Percentiles rank a stretch among this genome's conserved stretches.
These are phyloP conservation scores for Ciconia boyciana DNA, from an alignment of 2,113 vertebrate species.

Conservation along the genomic window DNA sequence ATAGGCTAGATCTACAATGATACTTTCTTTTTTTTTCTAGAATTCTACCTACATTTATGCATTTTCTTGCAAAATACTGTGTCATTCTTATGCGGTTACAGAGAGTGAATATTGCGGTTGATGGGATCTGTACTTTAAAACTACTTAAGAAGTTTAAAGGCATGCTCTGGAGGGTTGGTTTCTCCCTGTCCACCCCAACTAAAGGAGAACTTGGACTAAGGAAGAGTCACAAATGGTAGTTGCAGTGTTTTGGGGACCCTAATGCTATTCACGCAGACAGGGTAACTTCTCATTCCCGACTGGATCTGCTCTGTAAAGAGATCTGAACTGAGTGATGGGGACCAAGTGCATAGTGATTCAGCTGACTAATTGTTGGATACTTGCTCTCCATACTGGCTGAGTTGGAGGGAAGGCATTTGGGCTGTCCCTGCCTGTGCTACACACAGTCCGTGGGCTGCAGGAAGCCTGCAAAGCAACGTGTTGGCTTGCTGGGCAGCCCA, in stretches of 20 bases:
- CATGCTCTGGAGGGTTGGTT: not conserved
- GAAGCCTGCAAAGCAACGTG: not conserved
- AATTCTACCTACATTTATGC: not conserved
- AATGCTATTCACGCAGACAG: not conserved
- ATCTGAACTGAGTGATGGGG: not conserved
- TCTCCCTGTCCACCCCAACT: not conserved
- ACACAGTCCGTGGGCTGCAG: not conserved
- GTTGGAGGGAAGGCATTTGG: not conserved
- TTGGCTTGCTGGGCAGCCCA: not conserved
- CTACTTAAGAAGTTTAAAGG: not conserved
- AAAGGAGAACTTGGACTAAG: not conserved
- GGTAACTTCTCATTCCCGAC: not conserved
- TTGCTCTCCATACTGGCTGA: not conserved
- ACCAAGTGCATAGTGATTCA: not conserved
- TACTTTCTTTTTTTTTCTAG: not conserved
- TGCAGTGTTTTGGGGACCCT: not conserved
- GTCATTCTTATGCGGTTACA: not conserved
- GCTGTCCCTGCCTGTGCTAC: not conserved
- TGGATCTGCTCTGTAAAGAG: not conserved
- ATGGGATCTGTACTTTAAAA: not conserved
- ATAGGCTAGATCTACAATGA: not conserved
- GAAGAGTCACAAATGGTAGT: not conserved
- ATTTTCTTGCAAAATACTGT: not conserved
- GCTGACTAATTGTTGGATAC: not conserved
- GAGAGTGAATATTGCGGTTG: not conserved